Conservation (phyloP, 2,888 invertebrate genomes). For the Hyposoter dolosus region DNA sequence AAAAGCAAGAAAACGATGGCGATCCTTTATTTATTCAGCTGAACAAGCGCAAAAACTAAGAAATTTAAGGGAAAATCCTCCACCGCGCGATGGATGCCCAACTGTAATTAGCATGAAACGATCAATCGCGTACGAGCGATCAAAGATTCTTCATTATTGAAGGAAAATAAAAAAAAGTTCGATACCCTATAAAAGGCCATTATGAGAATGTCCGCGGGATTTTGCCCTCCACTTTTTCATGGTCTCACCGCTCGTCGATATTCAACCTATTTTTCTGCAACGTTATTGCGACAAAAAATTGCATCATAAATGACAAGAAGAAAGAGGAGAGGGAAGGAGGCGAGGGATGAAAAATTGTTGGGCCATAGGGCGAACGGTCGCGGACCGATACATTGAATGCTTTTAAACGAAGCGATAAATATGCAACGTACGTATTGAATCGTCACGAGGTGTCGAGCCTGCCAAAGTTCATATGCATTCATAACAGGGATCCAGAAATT, state of each 20-base stretch:
- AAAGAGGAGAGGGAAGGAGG: not conserved
- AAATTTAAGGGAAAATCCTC: not conserved
- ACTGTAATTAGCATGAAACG: not conserved
- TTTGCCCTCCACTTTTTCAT: conserved; percentile 3
- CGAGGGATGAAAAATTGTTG: conserved; percentile 4
- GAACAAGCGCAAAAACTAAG: not conserved
- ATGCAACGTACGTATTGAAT: conserved; percentile 40
- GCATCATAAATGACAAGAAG: conserved; percentile 27
- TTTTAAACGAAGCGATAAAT: conserved; percentile 43
- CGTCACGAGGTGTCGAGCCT: conserved; percentile 14
- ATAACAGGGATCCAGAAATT: conserved; percentile 9
- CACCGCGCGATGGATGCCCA: not conserved
- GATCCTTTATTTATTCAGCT: not conserved
- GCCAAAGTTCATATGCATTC: conserved; percentile 16
- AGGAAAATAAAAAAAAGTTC: not conserved
- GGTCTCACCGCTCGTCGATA: conserved; percentile 29
- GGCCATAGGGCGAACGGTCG: conserved; percentile 18
- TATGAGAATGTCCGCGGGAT: conserved; percentile 6
- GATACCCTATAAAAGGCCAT: not conserved
- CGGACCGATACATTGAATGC: conserved; percentile 24
- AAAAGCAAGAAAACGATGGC: not conserved
- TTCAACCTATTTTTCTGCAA: conserved; percentile 30
- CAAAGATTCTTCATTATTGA: not conserved
- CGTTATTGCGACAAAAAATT: conserved; percentile 33
- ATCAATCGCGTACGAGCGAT: not conserved